Conservation (phyloP, 1,140 invertebrate genomes). For the Papilio dardanus region DNA sequence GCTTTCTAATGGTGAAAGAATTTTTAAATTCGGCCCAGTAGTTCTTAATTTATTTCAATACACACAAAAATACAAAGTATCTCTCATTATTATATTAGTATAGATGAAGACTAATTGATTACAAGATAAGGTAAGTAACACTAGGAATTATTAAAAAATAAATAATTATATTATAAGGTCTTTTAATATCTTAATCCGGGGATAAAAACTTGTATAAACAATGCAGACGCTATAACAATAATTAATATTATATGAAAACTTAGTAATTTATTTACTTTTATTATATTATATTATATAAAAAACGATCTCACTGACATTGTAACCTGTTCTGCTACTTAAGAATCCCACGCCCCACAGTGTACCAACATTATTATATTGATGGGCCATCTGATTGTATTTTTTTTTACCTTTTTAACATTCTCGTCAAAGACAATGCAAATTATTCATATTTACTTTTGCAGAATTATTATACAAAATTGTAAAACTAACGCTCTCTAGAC, state of each 20-base stretch:
- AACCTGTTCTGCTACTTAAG: background rate
- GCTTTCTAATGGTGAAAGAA: too few species aligned
- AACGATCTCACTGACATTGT: background rate
- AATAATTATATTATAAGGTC: background rate
- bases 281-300: background rate
- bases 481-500: background rate
- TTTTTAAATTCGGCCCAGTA: too few species aligned
- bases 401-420: background rate
- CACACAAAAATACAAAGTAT: too few species aligned
- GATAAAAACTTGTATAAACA: background rate
- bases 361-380: background rate
- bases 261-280: background rate
- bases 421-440: background rate
- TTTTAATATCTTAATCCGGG: background rate
- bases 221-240: background rate
- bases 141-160: background rate
- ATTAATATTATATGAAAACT: background rate
- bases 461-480: background rate
- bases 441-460: background rate
- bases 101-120: background rate
- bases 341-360: background rate
- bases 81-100: too few species aligned
- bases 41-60: too few species aligned
- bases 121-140: background rate
- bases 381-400: background rate